phyloP scores from a whole-genome alignment of 2,888 invertebrate species.

The Rhorus exstirpatorius region DNA sequence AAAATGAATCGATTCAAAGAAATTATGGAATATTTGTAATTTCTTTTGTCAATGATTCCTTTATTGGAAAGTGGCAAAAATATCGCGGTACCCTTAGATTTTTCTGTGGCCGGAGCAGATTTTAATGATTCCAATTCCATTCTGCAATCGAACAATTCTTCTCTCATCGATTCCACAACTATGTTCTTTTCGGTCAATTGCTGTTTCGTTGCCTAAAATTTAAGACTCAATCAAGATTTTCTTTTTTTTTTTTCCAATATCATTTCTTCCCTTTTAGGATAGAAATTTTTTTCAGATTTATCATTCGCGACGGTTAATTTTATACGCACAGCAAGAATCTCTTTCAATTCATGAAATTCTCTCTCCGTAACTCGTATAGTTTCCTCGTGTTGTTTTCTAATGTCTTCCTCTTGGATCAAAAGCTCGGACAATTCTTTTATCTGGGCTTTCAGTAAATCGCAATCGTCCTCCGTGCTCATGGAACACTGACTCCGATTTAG shows the following conservation, averaged over 20 bases:
- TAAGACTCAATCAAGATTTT: not conserved
- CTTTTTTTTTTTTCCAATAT: not conserved
- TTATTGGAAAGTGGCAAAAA: too few species aligned
- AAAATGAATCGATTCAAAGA: too few species aligned
- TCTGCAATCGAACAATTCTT: slow-evolving; percentile 75
- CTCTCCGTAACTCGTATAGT: slow-evolving; percentile 51
- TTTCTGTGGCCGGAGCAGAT: slow-evolving; percentile 69
- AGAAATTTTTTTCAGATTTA: not conserved
- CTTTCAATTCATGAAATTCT: slow-evolving; percentile 67
- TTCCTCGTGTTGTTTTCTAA: slow-evolving; percentile 62
- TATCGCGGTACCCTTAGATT: slow-evolving; percentile 74
- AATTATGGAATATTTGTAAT: too few species aligned
- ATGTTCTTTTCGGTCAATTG: slow-evolving; percentile 71
- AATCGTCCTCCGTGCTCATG: slow-evolving; percentile 49
- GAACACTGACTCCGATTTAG: slow-evolving; percentile 26
- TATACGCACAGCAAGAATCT: slow-evolving; percentile 68
- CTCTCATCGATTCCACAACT: slow-evolving; percentile 74
- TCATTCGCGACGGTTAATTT: not conserved
- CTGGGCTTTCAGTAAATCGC: slow-evolving; percentile 44
- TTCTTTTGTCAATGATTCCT: too few species aligned
- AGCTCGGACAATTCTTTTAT: slow-evolving; percentile 63
- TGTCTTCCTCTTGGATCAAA: slow-evolving; percentile 65
- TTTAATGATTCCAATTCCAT: slow-evolving; percentile 74
- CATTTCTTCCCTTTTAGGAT: not conserved
- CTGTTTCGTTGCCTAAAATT: slow-evolving; percentile 65